Base-by-base conservation (phyloP, 2,888 invertebrate species). In the Bhutanitis thaidina region DNA sequence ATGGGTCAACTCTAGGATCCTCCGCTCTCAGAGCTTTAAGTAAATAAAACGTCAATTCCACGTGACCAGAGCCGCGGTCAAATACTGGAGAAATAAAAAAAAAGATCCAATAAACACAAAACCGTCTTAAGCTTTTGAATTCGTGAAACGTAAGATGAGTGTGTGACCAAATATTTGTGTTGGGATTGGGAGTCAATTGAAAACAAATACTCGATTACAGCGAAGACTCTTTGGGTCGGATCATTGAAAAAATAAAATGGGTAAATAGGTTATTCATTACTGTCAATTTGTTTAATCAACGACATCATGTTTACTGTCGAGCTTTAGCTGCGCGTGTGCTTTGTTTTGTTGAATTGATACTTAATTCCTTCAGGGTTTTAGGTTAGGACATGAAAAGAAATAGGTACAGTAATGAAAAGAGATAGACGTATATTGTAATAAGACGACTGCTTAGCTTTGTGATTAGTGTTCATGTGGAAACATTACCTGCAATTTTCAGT, bases 121-220 rank as follows among this genome's bases (percentile, higher is more conserved):
- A 27, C 30, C 39, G 25, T 35, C 38, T 49, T 25, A 25, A 32
- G 30, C 27, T 49, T 29, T 35, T 35, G 32, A 38, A 49, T 49
- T 38, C 43, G 35, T 35, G 40, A 36, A 35, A 48, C 40, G 41
- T 32, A 38, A 39, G 50, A 44, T 43, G 50, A 50, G 50, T 39
- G 50, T 39, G 44, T 29, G 50, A 14, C 44, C 50, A 50, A 50
- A 50, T 39, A 44, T 51, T 45, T 51, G 45, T 51, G 40, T 40
- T 45, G 13, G 43, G 39, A 45, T 50, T 50, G 45, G 50, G 45
- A 51, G 50, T 51, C 50, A 45, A 52, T 52, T 52, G 52, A 52
- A 47, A 52, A 43, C 52, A 52, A 52, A 52, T 34, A 52, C 36
- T 46, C 36, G 14, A 51, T 12, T 14, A 41, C 41, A 40, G 30